Evolutionary conservation across 2,113 vertebrate species (phyloP).

Genomic region (Xerus inauris): DNA sequence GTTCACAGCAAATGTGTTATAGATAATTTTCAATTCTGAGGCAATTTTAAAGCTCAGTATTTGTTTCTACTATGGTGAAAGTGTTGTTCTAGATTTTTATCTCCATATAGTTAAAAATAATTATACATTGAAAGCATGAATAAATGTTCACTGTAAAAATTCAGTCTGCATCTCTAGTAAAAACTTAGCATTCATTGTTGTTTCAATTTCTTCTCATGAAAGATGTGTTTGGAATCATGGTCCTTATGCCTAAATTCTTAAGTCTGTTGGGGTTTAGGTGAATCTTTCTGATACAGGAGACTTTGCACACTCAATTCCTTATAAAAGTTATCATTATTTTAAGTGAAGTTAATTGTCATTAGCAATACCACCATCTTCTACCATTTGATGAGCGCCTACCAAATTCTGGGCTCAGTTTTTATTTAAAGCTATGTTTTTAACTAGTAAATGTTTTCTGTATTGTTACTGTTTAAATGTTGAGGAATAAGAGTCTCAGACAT

Average conservation of each 20-base stretch:
- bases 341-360: neutral
- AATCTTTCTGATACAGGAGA: neutral
- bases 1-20: neutral
- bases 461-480: neutral
- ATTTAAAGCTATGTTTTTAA: neutral
- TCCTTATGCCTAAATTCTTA: neutral
- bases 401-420: neutral
- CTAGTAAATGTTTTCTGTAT: neutral
- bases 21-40: neutral
- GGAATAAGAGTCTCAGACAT: neutral
- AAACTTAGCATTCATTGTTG: neutral
- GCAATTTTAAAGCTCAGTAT: neutral
- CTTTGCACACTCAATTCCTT: neutral
- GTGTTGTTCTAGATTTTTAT: neutral
- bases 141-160: neutral
- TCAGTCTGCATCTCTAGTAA: neutral
- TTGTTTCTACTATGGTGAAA: constrained; percentile 14
- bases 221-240: neutral
- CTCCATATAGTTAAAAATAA: neutral
- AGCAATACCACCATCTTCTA: neutral
- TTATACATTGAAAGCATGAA: neutral
- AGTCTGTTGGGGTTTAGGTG: neutral
- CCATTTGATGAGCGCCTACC: neutral
- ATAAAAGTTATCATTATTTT: neutral
- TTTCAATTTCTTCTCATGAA: neutral